Base-by-base conservation (phyloP, 2,797 vertebrate genomes). In the Enteromius paludinosus region DNA sequence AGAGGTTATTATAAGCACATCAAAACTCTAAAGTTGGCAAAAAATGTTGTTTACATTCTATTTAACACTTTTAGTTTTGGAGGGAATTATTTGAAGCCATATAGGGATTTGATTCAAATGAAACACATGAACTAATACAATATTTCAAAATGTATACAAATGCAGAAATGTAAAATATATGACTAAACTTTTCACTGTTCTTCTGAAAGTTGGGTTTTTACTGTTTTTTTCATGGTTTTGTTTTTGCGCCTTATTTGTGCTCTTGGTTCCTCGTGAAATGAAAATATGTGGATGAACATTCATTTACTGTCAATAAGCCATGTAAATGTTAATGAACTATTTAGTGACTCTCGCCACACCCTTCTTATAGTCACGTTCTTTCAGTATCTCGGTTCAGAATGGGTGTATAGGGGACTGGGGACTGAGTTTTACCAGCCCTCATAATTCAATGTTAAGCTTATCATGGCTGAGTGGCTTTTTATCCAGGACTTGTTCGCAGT, bases 391-490 rank as follows among this genome's bases (percentile, higher is more conserved):
- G 30, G 62, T 28, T 77, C 62, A 52, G 33, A 61, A 35, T n/a
- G 11, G 61, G 38, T 47, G 38, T 43, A 61, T 66, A 66, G 23
- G 35, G 25, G 30, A 78, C 43, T 41, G 43, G 11, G 5, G 71
- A 43, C 41, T 70, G 75, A 66, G 54, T 72, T 81, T 81, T 52
- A 18, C 66, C 47, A 35, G 38, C 33, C 73, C 56, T 64, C 38
- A 82, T 79, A 73, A 71, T 73, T 82, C 33, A 78, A 38, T 15
- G 83, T 64, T 81, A 85, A 78, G 73, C 66, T 81, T 71, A 69
- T 76, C 79, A 71, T 64, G 83, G 83, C 72, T 85, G 79, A 85
- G 49, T 85, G 83, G 54, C 66, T 81, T 81, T 81, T 84, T 81
- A 77, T 84, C 65, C 78, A 70, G 73, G 64, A 59, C 83, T 80